Base-by-base conservation (phyloP, 2,113 vertebrate genomes). In the Dendropsophus ebraccatus region DNA sequence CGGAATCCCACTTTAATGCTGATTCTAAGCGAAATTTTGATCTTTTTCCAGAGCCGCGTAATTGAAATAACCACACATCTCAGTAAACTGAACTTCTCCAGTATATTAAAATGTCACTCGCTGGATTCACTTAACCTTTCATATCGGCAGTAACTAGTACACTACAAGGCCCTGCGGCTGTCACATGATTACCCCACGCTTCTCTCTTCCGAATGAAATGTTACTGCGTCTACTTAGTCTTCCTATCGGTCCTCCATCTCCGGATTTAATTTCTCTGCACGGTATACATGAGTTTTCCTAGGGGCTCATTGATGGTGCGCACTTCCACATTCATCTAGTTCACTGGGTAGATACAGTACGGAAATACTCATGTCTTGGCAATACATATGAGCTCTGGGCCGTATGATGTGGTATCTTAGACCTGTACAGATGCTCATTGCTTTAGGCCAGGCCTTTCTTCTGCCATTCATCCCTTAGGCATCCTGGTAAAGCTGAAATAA, bases 71-170 rank as follows among this genome's bases (percentile, higher is more conserved):
- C 25, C 52, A 3, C 52, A 79, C 21, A 79, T 79, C 52, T 41
- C 50, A 54, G 52, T 79, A 79, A 79, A 58, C 76, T 79, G 52
- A 79, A 37, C 52, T n/a, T 79, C 50, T 54, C 21, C 76, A 79
- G 30, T 79, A 79, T n/a, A 79, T 79, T 79, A 79, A 79, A 79
- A 79, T 79, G 76, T 79, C 76, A 81, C 56, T 60, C 17, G 58
- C 21, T 25, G 60, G 56, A 45, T 81, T 45, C 37, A 81, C 78
- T 62, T 81, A 81, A 81, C 78, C 58, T 81, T 81, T 60, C 78
- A 47, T 58, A 79, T 79, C 25, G 5, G 50, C 76, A 79, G 76
- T 79, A n/a, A 58, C 50, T 79, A 79, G 28, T 56, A 41, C 37
- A 65, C 23, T 65, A 37, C 58, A 65, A 28, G 23, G 56, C 23